Conservation (phyloP, 1,140 invertebrate genomes). For the Coptotermes formosanus region DNA sequence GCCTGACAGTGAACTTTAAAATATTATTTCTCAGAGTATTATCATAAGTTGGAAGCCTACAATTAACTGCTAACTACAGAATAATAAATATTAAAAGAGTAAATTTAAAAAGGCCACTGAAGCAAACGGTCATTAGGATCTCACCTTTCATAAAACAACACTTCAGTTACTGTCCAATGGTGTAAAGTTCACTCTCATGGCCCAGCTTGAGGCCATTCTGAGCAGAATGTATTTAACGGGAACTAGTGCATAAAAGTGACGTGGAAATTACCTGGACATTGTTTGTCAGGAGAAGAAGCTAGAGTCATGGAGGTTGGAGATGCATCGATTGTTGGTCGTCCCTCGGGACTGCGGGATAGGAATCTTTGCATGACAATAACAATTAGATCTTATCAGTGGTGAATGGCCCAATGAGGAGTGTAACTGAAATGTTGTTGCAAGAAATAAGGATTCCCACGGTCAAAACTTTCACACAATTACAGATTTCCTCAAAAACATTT, state of each 20-base stretch:
- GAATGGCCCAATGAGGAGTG: constrained; percentile 18
- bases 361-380: constrained; percentile 34
- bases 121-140: neutral
- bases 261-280: constrained; percentile 28
- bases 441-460: constrained; percentile 28
- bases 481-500: neutral
- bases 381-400: neutral
- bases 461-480: neutral
- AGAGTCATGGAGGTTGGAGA: constrained; percentile 43
- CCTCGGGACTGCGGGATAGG: constrained; percentile 39
- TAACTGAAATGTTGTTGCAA: constrained; percentile 38
- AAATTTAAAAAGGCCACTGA: neutral
- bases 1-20: constrained; percentile 5
- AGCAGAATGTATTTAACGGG: neutral
- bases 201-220: neutral
- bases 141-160: neutral
- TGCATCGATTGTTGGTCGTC: constrained; percentile 42
- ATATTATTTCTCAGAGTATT: neutral
- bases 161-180: neutral
- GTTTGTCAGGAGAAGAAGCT: constrained; percentile 41
- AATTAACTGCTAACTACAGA: neutral
- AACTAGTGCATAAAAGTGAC: neutral
- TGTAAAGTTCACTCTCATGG: constrained; percentile 18
- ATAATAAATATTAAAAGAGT: neutral
- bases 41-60: neutral